Evolutionary conservation across 2,797 vertebrate species (phyloP).

Genomic region (Ciconia nigra): DNA sequence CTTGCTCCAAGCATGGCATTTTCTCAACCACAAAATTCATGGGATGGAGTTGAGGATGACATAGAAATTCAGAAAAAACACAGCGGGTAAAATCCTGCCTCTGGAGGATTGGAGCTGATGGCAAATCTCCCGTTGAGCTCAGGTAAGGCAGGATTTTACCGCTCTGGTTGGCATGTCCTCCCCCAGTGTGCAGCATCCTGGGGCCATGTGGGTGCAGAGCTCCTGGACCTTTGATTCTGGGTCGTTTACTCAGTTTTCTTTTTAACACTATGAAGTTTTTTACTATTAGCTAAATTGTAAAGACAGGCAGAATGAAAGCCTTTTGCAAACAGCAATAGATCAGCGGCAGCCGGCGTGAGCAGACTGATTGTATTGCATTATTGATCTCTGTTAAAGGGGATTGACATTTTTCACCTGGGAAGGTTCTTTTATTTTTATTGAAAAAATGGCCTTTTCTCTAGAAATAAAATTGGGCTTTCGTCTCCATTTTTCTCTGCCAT

Average conservation of each 20-base stretch:
- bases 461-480: not conserved
- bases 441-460: not conserved
- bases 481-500: not conserved
- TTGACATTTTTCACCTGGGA: conserved; percentile 12
- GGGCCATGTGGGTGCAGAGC: not conserved
- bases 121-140: not conserved
- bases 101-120: not conserved
- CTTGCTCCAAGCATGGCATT: not conserved
- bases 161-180: not conserved
- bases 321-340: conserved; percentile 33
- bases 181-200: rapidly evolving
- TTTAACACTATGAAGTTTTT: not conserved
- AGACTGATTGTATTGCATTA: not conserved
- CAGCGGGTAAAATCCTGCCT: not conserved
- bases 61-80: not conserved
- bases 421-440: conserved; percentile 1
- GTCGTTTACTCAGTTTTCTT: not conserved
- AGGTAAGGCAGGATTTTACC: not conserved
- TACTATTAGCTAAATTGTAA: not conserved
- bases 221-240: not conserved
- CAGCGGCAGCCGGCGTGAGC: not conserved
- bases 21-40: not conserved
- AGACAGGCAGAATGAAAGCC: not conserved
- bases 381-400: conserved; percentile 25
- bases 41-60: not conserved